Percentiles rank a stretch among this genome's conserved stretches.
phyloP scores from a whole-genome alignment of 2,888 invertebrate species.

The Ophion ellenae region DNA sequence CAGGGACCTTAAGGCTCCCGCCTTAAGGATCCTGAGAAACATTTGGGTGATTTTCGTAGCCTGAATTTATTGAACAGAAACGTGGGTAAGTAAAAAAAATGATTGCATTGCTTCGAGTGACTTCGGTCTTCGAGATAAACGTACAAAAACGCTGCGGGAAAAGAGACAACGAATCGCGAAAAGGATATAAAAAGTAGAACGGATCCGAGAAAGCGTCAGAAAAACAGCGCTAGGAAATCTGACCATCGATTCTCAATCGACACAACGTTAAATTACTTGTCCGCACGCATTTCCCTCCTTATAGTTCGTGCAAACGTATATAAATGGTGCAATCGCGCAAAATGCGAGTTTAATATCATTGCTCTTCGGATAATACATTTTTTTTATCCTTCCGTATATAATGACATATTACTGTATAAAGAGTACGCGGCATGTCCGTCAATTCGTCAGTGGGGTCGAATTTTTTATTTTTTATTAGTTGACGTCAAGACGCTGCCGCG shows the following conservation, averaged over 20 bases:
- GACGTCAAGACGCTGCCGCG: too few relatives aligned
- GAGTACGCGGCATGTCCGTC: too few relatives aligned
- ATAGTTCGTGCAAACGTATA: slow-evolving; percentile 7
- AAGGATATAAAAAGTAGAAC: slow-evolving; percentile 36
- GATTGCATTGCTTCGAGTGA: too few relatives aligned
- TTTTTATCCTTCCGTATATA: not conserved
- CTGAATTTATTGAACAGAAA: too few relatives aligned
- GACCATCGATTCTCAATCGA: slow-evolving; percentile 26
- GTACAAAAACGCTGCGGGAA: slow-evolving; percentile 33
- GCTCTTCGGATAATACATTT: not conserved
- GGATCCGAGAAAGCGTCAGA: slow-evolving; percentile 14
- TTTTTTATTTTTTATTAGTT: too few relatives aligned
- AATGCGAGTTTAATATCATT: slow-evolving; percentile 33
- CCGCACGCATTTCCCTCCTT: slow-evolving; percentile 40
- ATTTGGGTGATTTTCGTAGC: too few relatives aligned
- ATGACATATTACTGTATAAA: not conserved
- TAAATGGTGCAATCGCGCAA: slow-evolving; percentile 22
- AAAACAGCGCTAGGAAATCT: slow-evolving; percentile 50
- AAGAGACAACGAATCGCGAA: not conserved
- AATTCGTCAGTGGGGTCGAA: too few relatives aligned
- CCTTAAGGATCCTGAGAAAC: too few relatives aligned
- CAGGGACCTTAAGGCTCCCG: too few relatives aligned
- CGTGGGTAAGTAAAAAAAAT: too few relatives aligned
- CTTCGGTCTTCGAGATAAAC: not conserved
- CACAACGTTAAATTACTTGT: slow-evolving; percentile 29